Evolutionary conservation across 2,797 vertebrate species (phyloP), one percentile per base, ranked within the genome.

Genomic region (Xenopus petersii): DNA sequence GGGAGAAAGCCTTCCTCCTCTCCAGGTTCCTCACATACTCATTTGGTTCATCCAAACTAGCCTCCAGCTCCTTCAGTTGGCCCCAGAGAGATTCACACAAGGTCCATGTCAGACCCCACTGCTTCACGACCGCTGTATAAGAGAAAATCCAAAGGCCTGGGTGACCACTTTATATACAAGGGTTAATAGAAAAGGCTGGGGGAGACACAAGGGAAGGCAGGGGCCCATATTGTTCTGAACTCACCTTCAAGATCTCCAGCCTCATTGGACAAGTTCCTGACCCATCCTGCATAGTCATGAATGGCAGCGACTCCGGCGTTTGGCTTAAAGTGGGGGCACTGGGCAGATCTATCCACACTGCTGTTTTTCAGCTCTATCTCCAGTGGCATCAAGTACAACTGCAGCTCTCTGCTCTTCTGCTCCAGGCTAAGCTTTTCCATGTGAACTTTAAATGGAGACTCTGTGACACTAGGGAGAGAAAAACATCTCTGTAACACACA

Each of bases 61-160:
- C 80, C n/a, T 92, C 91, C 48, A 90, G 73, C 0, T 83, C 74
- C 9, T 88, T 88, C 67, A 95, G 56, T 2, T 83, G 83, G 2
- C 97, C 97, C 97, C 96, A 99, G 0, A 99, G 80, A 0, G 97
- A 95, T 81, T 93, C 93, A 5, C 95, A 96, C 16, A 99, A 75
- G 0, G 93, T 96, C 97, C 97, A 99, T 0, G 93, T 92, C 82
- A 98, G 83, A 7, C 83, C 84, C 97, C 97, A 99, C 80, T 91
- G 87, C 24, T 87, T 89, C 77, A 95, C 85, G 0, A 88, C 51
- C 0, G 76, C 96, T 98, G 83, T 1, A 26, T 4, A 51, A 60
- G 11, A 10, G 15, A 56, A 10, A 56, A 56, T 17, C 12, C 13
- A 17, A 51, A 4, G 15, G 26, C 26, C 26, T 30, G 4, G 1